A percentile compares a stretch with the other conserved stretches of the same genome.
These are phyloP conservation scores for Sebastes kiyomatsui DNA, from an alignment of 2,797 vertebrate genomes.

Conservation along the genomic window DNA sequence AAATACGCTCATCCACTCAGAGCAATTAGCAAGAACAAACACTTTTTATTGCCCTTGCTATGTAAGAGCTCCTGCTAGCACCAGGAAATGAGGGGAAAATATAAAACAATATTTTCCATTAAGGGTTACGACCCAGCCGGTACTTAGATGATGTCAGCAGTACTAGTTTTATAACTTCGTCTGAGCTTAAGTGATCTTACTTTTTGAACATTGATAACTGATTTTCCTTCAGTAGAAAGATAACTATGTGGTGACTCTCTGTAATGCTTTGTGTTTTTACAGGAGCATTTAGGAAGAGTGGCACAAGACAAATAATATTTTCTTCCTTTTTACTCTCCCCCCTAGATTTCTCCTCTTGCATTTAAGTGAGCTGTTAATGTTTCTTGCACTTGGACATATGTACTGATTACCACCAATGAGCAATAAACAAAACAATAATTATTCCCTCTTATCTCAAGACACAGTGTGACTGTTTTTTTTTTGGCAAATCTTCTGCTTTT, in stretches of 20 bases:
- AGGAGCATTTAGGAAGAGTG: neutral
- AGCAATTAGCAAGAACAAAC: constrained; percentile 80
- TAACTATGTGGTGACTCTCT: no score
- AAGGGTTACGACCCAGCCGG: constrained; percentile 13
- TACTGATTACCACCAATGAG: constrained; percentile 11
- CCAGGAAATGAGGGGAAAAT: constrained; percentile 56
- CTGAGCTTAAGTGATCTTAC: constrained; percentile 9
- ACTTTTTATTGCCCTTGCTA: constrained; percentile 63
- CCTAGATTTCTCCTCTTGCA: neutral
- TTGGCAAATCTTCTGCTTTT: neutral
- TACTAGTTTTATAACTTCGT: constrained; percentile 30
- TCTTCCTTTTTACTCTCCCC: neutral
- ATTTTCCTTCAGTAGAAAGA: neutral
- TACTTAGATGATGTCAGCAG: constrained; percentile 49
- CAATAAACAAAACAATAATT: constrained; percentile 13
- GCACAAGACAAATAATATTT: constrained; percentile 5
- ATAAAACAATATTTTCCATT: constrained; percentile 55
- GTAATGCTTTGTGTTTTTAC: neutral
- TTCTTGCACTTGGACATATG: constrained; percentile 15
- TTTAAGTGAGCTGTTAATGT: constrained; percentile 27
- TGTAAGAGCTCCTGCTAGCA: constrained; percentile 62
- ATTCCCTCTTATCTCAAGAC: neutral
- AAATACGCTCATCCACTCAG: constrained; percentile 69
- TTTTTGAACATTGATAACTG: constrained; percentile 5
- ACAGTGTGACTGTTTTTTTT: neutral